Evolutionary conservation across 2,888 invertebrate species (phyloP).

Genomic region (Aphelenchoides bicaudatus): DNA sequence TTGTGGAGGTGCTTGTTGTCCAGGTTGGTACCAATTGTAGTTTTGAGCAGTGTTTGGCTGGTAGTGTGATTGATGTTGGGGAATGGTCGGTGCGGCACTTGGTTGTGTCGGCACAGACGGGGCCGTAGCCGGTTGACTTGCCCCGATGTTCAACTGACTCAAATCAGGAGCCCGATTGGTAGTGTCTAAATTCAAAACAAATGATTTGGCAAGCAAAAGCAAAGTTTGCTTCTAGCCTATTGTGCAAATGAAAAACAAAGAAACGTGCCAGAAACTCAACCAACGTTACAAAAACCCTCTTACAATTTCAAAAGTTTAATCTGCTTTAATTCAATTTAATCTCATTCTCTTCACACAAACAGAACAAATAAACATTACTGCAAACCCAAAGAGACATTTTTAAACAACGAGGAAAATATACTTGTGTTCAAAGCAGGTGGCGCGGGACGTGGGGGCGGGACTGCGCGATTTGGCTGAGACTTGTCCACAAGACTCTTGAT

Average conservation of each 20-base stretch:
- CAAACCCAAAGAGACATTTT: not conserved
- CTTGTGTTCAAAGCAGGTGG: constrained; percentile 1
- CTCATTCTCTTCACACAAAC: not conserved
- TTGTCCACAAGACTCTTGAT: constrained; percentile 8
- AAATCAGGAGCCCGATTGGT: constrained; percentile 13
- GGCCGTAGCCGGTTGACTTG: not conserved
- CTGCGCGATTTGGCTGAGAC: constrained; percentile 1
- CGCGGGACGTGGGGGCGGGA: constrained; percentile 9
- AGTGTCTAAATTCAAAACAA: constrained; percentile 2
- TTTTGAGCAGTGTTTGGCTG: constrained; percentile 10
- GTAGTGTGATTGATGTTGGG: constrained; percentile 14
- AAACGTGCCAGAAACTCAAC: too few species aligned
- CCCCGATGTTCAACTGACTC: constrained; percentile 3
- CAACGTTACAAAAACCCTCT: not conserved
- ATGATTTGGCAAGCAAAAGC: too few species aligned
- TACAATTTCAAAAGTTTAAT: not conserved
- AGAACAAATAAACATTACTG: constrained; percentile 9
- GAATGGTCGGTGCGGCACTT: not conserved
- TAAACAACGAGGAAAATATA: not conserved
- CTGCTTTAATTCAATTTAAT: too few species aligned
- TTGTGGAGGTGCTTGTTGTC: not conserved
- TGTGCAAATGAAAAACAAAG: not conserved
- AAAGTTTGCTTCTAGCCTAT: too few species aligned
- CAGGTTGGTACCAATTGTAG: not conserved
- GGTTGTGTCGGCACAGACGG: not conserved